phyloP scores from a whole-genome alignment of 2,797 vertebrate genomes.

The Chiroxiphia lanceolata region DNA sequence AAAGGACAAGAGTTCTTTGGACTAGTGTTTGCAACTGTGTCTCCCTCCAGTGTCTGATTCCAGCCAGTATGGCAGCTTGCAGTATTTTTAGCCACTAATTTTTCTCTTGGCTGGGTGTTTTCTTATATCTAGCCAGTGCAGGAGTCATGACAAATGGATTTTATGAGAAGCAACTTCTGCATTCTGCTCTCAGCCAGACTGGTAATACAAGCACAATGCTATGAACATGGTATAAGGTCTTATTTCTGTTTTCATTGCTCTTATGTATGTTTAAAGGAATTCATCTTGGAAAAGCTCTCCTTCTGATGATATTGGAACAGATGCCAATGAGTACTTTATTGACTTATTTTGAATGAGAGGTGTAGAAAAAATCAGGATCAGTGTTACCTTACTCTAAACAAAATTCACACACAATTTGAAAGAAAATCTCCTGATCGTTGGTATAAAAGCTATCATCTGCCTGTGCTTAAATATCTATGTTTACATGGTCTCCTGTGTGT shows the following conservation, averaged over 20 bases:
- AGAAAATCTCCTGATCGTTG: background rate
- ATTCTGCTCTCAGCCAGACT: background rate
- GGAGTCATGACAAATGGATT: background rate
- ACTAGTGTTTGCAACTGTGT: slow-evolving; percentile 8
- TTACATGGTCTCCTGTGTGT: background rate
- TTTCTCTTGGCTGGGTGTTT: background rate
- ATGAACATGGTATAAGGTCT: background rate
- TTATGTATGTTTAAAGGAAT: background rate
- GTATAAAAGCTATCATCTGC: background rate
- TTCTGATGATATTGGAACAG: background rate
- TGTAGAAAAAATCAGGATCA: background rate
- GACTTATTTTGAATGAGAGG: background rate
- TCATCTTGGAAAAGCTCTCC: background rate
- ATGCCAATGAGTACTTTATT: background rate
- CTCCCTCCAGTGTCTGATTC: slow-evolving; percentile 33
- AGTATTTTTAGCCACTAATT: background rate
- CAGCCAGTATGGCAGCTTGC: background rate
- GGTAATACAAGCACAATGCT: background rate
- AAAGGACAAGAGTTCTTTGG: background rate
- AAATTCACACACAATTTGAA: background rate
- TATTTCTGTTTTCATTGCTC: background rate
- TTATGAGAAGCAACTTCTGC: background rate
- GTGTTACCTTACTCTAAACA: background rate
- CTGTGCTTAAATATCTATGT: background rate
- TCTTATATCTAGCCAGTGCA: background rate